Conservation (phyloP, 2,113 vertebrate genomes). For the Mus spicilegus region DNA sequence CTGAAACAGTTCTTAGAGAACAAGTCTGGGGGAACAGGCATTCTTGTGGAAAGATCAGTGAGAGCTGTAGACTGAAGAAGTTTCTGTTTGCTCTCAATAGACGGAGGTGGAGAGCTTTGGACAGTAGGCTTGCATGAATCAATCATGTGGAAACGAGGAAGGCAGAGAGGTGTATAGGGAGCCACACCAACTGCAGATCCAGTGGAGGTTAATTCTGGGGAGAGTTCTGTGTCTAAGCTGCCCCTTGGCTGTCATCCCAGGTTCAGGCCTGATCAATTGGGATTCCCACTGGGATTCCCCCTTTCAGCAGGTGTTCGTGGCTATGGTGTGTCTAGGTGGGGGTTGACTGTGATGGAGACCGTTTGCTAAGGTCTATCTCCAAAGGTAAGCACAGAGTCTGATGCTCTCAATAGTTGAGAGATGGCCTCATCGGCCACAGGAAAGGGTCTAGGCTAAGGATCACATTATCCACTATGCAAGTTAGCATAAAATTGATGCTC, state of each 20-base stretch:
- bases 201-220: background rate
- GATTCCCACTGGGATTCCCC: fast-evolving
- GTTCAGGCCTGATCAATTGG: background rate
- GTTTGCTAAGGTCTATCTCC: background rate
- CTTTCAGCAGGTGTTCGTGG: background rate
- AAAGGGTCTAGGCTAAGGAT: background rate
- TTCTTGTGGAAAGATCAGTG: background rate
- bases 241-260: background rate
- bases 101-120: background rate
- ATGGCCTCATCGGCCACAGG: too few species aligned
- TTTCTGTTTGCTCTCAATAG: background rate
- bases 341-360: background rate
- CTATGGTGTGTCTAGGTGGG: background rate
- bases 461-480: background rate
- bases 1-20: background rate
- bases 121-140: background rate
- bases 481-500: background rate
- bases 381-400: background rate
- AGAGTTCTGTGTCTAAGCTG: background rate
- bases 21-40: background rate
- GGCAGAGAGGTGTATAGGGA: background rate
- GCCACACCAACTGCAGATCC: fast-evolving
- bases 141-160: background rate
- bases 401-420: background rate
- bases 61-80: background rate